phyloP scores from a whole-genome alignment of 2,888 invertebrate species.

The Acleris laterana region DNA sequence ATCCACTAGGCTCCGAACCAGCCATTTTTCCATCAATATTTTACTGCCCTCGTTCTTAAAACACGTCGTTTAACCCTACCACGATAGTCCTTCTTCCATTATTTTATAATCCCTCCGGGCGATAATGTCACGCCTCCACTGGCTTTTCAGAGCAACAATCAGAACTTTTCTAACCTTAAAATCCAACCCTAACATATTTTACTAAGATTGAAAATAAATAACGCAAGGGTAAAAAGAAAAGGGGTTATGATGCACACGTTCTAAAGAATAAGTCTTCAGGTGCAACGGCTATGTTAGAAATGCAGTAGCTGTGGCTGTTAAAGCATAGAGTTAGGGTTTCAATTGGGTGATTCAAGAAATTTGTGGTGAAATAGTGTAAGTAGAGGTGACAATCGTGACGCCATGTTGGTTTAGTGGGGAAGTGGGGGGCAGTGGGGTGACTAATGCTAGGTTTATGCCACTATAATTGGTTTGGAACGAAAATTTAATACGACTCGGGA shows the following conservation, averaged over 20 bases:
- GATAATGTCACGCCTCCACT: conserved; percentile 81
- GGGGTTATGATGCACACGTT: conserved; percentile 72
- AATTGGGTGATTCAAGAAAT: conserved; percentile 35
- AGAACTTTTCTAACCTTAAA: conserved; percentile 57
- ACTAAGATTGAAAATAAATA: conserved; percentile 40
- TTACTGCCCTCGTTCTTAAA: conserved; percentile 65
- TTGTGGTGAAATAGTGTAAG: conserved; percentile 52
- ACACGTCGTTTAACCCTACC: conserved; percentile 73
- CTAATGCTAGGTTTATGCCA: conserved; percentile 77
- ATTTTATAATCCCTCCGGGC: conserved; percentile 76
- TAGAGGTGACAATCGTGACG: conserved; percentile 80
- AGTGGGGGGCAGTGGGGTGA: conserved; percentile 67
- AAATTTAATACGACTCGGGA: conserved; percentile 57
- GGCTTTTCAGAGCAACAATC: conserved; percentile 66
- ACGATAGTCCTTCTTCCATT: conserved; percentile 76
- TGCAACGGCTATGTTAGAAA: conserved; percentile 49
- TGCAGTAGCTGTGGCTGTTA: conserved; percentile 45
- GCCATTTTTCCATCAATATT: conserved; percentile 73
- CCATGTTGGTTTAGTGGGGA: conserved; percentile 79
- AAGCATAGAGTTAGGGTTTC: conserved; percentile 45
- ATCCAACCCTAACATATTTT: conserved; percentile 41
- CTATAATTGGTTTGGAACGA: conserved; percentile 77
- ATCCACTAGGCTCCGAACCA: conserved; percentile 42
- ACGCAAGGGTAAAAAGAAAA: conserved; percentile 49
- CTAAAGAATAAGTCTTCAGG: conserved; percentile 75